phyloP scores from a whole-genome alignment of 2,113 vertebrate species.

The Lonchura striata region DNA sequence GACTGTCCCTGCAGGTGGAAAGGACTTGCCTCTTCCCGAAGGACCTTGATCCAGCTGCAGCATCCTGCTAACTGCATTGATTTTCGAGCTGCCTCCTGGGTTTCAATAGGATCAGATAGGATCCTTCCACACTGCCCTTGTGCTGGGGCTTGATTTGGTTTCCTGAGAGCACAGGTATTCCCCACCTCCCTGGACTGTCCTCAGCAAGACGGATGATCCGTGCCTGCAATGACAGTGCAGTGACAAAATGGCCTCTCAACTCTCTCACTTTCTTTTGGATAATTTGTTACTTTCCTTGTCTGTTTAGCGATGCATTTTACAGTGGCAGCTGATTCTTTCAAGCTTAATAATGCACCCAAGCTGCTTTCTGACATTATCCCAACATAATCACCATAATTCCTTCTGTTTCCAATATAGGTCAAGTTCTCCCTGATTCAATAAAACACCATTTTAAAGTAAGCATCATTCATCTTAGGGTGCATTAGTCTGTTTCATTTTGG shows the following conservation, averaged over 20 bases:
- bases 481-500: conserved; percentile 36
- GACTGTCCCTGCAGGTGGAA: not conserved
- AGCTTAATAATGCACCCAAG: conserved; percentile 37
- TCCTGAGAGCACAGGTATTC: not conserved
- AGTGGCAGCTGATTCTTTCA: not conserved
- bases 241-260: not conserved
- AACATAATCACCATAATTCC: conserved; percentile 44
- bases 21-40: not conserved
- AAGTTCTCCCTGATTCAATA: conserved; percentile 41
- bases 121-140: not conserved
- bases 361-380: conserved; percentile 36
- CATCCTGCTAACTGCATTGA: not conserved
- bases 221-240: not conserved
- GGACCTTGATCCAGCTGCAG: not conserved
- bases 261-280: not conserved
- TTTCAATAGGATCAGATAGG: not conserved
- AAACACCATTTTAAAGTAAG: conserved; percentile 31
- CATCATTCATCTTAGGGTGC: conserved; percentile 40
- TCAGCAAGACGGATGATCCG: not conserved
- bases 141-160: not conserved
- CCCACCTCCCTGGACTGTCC: not conserved
- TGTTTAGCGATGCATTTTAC: not conserved
- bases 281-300: conserved; percentile 24
- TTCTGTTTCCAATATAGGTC: conserved; percentile 42
- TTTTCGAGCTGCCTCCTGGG: not conserved